Evolutionary conservation across 2,888 invertebrate genomes (phyloP).

Genomic region (Drosophila recens): DNA sequence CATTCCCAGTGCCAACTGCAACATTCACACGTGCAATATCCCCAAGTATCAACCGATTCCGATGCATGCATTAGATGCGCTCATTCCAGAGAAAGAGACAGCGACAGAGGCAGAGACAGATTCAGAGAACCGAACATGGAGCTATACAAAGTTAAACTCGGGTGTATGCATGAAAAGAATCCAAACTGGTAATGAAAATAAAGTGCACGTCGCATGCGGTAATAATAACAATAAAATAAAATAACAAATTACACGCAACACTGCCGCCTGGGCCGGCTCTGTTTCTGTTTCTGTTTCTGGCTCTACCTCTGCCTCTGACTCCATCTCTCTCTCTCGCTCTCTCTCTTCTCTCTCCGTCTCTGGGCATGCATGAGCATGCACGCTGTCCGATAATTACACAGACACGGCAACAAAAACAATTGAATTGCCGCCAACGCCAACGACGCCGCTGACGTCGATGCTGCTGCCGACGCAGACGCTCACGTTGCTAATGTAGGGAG

Average conservation of each 20-base stretch:
- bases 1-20: slow-evolving; percentile 43
- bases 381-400: slow-evolving; percentile 72
- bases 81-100: slow-evolving; percentile 15
- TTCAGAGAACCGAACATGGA: slow-evolving; percentile 27
- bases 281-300: slow-evolving; percentile 9
- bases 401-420: slow-evolving; percentile 62
- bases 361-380: slow-evolving; percentile 52
- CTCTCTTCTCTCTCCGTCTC: slow-evolving; percentile 1
- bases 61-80: slow-evolving; percentile 71
- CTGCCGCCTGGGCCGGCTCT: slow-evolving; percentile 63
- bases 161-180: slow-evolving; percentile 75
- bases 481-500: background rate
- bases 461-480: slow-evolving; percentile 2
- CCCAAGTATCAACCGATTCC: slow-evolving; percentile 42
- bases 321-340: slow-evolving; percentile 22
- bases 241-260: slow-evolving; percentile 84
- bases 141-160: slow-evolving; percentile 60
- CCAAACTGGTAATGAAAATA: slow-evolving; percentile 81
- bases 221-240: slow-evolving; percentile 84
- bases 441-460: slow-evolving; percentile 7
- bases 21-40: slow-evolving; percentile 72
- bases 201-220: slow-evolving; percentile 82
- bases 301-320: slow-evolving; percentile 32
- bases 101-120: slow-evolving; percentile 2
- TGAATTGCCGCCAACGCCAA: slow-evolving; percentile 49